Evolutionary conservation across 2,888 invertebrate genomes (phyloP).

Genomic region (Zygogramma bicolorata): DNA sequence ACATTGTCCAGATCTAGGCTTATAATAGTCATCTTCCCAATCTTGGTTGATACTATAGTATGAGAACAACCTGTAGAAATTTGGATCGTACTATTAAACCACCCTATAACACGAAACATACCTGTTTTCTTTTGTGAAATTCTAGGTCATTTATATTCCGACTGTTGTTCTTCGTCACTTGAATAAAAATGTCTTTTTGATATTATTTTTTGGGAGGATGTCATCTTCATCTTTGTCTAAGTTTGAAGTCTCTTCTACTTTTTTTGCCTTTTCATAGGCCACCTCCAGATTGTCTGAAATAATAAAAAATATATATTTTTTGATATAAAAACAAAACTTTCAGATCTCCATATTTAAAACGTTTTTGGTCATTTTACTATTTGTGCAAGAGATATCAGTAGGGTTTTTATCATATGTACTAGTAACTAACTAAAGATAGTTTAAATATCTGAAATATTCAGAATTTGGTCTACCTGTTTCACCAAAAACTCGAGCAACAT

Average conservation of each 20-base stretch:
- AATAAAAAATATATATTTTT: slow-evolving; percentile 12
- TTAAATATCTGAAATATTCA: no score
- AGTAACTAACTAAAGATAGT: slow-evolving; percentile 10
- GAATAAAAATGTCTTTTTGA: slow-evolving; percentile 14
- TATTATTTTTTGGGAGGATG: slow-evolving; percentile 25
- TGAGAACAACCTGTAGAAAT: neutral
- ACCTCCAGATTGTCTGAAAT: slow-evolving; percentile 23
- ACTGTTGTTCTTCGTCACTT: slow-evolving; percentile 21
- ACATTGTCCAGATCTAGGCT: neutral
- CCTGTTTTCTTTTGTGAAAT: slow-evolving; percentile 10
- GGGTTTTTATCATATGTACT: slow-evolving; percentile 12
- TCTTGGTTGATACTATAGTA: slow-evolving; percentile 6
- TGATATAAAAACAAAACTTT: slow-evolving; percentile 11
- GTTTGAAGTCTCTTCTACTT: slow-evolving; percentile 21
- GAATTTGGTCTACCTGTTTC: slow-evolving; percentile 21
- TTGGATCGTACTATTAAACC: neutral
- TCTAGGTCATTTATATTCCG: slow-evolving; percentile 20
- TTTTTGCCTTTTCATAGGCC: slow-evolving; percentile 27
- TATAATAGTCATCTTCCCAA: neutral
- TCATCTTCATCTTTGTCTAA: slow-evolving; percentile 22
- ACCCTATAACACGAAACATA: slow-evolving; percentile 4
- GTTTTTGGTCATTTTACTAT: no score
- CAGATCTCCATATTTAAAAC: no score
- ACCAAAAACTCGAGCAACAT: slow-evolving; percentile 11
- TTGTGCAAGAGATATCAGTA: slow-evolving; percentile 19